Evolutionary conservation across 2,888 invertebrate species (phyloP), one percentile per base, ranked within the genome.

Genomic region (Leptarthrus brevirostris): DNA sequence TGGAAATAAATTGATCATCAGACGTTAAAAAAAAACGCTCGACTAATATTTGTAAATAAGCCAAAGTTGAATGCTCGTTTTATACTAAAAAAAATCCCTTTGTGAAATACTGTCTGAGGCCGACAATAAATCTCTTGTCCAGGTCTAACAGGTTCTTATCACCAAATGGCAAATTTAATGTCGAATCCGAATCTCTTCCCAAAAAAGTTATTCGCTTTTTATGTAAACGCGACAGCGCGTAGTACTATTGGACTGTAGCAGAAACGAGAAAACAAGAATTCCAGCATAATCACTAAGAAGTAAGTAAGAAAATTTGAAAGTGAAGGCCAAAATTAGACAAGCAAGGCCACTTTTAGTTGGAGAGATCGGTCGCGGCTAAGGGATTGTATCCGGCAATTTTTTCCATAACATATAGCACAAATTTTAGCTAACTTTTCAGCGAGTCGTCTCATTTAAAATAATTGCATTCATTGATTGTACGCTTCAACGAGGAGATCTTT

Each of bases 231-330:
- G 44, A 18, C 4, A 24, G 36, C 56, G 36, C 58, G 36, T 36
- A 12, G 8, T 36, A 36, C 58, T 56, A 30, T 56, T 58, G 34
- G 58, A 40, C 24, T 36, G 44, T n/a, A 24, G n/a, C 47, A 24
- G 47, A 47, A 16, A n/a, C 20, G 34, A 61, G n/a, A n/a, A n/a
- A n/a, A 64, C 64, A 10, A 64, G 64, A 64, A 64, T 64, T 64
- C 64, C 44, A 64, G 22, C 64, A 64, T 64, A 44, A 64, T 47
- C 47, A 64, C 22, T 22, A 44, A 64, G 64, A 44, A 64, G 24
- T 44, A 44, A 44, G 64, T 64, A 64, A 24, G 64, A 64, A 44
- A 64, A 64, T 64, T 64, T 64, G 64, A 64, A 64, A 64, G 64
- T 47, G 64, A 64, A 64, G 64, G 64, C 47, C 64, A 64, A 40